Evolutionary conservation across 53 echinoderm and acorn worm species (phyloP), one percentile per base, ranked within the genome.

Genomic region (Henricia sp.): DNA sequence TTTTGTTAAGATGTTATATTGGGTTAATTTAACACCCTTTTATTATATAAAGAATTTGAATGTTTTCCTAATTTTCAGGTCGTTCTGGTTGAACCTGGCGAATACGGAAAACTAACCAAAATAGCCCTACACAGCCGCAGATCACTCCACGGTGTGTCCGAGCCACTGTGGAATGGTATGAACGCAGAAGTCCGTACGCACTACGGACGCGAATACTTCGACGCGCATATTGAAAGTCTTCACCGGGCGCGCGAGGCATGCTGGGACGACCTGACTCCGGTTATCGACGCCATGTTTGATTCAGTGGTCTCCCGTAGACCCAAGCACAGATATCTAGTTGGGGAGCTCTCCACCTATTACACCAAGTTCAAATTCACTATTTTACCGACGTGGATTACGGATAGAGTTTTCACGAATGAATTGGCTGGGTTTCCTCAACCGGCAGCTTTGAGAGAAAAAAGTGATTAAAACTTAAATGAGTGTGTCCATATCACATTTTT

Each of bases 171-270:
- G 90, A 50, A 85, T 16, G 70, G 43, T 1, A 77, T 78, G 62
- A 38, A 8, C 20, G 70, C 34, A 9, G 78, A 77, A 20, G 58
- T 58, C 14, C 67, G 58, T n/a, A 35, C 38, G 43, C 52, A 72
- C 6, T 90, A 90, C 75, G 90, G 90, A 13, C 85, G 76, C 44
- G 90, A 77, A 41, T 85, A 90, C 51, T 70, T 69, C 48, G 80
- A 80, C 46, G 70, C 55, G 13, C 56, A 69, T 11, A 35, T 51
- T 23, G 48, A 46, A 3, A 30, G 13, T 19, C 21, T 70, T 0
- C 38, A 77, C 59, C 56, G 20, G 56, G 57, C 33, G 35, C 70
- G 73, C 23, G 77, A 90, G 57, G 68, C 37, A 26, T 84, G 74
- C 58, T 67, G 67, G 66, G 85, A 76, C 35, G 85, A 85, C 69